Evolutionary conservation across 2,888 invertebrate genomes (phyloP), one percentile per base, ranked within the genome.

Genomic region (Spicauda simplicius): DNA sequence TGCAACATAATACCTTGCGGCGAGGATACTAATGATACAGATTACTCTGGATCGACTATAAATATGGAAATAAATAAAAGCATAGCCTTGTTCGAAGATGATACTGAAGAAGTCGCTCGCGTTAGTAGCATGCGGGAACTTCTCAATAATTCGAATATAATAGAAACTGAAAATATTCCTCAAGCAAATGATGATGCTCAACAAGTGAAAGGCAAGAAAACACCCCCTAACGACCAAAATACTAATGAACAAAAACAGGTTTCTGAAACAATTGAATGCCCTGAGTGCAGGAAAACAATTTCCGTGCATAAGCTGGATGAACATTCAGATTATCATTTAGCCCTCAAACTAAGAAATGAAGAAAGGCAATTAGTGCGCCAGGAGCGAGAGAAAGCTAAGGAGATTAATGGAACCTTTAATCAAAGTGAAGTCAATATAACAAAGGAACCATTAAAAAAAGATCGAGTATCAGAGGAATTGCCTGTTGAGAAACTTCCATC

Each of bases 321-420:
- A 68, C 98, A 98, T 85, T 85, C 94, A 14, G 98, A 97, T 82
- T 96, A 94, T 77, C 97, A 97, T 83, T 88, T 95, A 63, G 97
- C 97, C 0, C 83, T 95, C 68, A 94, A 95, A 73, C 80, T 97
- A 11, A 94, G 95, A 75, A 93, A 94, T 45, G 94, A 95, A 80
- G 92, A 94, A 68, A 88, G 94, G 63, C 77, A 84, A 67, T 74
- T 78, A 69, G 74, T 79, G 10, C 82, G 88, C 30, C 77, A 78
- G 60, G 86, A 86, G 71, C 76, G 60, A 25, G 68, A 70, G 16
- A 70, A 62, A 67, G 66, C 45, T 2, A 74, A 73, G 58, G 71
- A 71, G 41, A 73, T 78, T 33, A 78, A 77, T 75, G 79, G 80
- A 45, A 81, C 77, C 64, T 74, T 71, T 10, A 69, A 69, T 62